Base-by-base conservation (phyloP, 1,140 invertebrate genomes). In the Pogonognathellus flavescens region DNA sequence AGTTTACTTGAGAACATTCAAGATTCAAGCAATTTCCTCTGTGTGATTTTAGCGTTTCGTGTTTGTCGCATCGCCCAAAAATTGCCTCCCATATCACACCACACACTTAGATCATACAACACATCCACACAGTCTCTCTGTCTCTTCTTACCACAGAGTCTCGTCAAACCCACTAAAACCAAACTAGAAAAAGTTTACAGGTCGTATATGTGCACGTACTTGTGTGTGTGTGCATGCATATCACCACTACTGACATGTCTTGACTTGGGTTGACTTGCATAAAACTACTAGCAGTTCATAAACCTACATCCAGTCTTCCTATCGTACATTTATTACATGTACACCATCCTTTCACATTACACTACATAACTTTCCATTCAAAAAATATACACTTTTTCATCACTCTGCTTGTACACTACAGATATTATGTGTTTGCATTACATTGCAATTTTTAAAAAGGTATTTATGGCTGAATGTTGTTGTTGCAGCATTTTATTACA, bases 21-120 rank as follows among this genome's bases (percentile, higher is more conserved):
- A 53, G 57, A 82, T 76, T 85, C 20, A 66, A 85, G 84, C 84
- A 85, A 85, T 85, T 85, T 85, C 84, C 84, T 85, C 84, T 81
- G 31, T 55, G 22, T 81, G 57, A 85, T 85, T 81, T 76, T 80
- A 76, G 72, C 31, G 22, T 85, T 76, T 85, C 84, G 70, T 81
- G 80, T 81, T 76, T 57, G 80, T 81, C 80, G 80, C 80, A 59
- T 81, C 80, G 80, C 80, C 84, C 55, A 85, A 85, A 85, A 85
- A 85, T 85, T 85, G 76, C 84, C 52, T 66, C 57, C 55, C 80
- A 25, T 20, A 76, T 31, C 70, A 76, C 41, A 76, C 70, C 70
- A 76, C 70, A 76, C 70, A 76, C 70, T 76, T 76, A 49, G 70
- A 76, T 76, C 70, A 50, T 76, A 76, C 41, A 31, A 76, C 70